Evolutionary conservation across 2,888 invertebrate species (phyloP), one percentile per base, ranked within the genome.

Genomic region (Drosophila imparisetae): DNA sequence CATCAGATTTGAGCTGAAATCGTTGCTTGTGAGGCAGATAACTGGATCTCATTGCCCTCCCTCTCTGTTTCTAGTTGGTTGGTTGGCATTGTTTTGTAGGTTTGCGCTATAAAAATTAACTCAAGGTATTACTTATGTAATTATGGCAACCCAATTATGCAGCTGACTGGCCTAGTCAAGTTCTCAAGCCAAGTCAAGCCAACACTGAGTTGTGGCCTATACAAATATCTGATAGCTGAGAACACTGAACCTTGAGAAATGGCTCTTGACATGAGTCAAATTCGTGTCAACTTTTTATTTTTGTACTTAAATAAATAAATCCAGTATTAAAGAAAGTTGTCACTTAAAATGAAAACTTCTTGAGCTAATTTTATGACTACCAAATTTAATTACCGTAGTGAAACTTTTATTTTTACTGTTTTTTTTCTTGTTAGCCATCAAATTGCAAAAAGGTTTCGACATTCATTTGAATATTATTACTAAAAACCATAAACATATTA

Each of bases 91-190:
- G 72, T 72, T 50, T 53, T 50, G 40, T 57, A 49, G 52, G 61
- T 32, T 34, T 27, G 68, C 49, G n/a, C 52, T 50, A 65, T 59
- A 73, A 52, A 52, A 66, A 62, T 61, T 75, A 75, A 66, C 66
- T 66, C 68, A 72, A 54, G 68, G 57, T 68, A 75, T 80, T 78
- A 69, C 50, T 40, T 53, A 75, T 73, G 84, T 72, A 72, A 78
- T 74, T 71, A 86, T 69, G 80, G 62, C 81, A 86, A 76, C 86
- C 83, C 72, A 86, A 86, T 88, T 86, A 86, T 78, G 87, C 75
- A 73, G 73, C 65, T 58, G 48, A 29, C 54, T 73, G 40, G 52
- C 57, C 36, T 57, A 38, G 50, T 62, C 40, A 30, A 27, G 38
- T 86, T 89, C 78, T 60, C 84, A 86, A 34, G 64, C 71, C 18